These are phyloP conservation scores for Drosophila glabriapex DNA, from an alignment of 2,888 invertebrate genomes.

Conservation along the genomic window DNA sequence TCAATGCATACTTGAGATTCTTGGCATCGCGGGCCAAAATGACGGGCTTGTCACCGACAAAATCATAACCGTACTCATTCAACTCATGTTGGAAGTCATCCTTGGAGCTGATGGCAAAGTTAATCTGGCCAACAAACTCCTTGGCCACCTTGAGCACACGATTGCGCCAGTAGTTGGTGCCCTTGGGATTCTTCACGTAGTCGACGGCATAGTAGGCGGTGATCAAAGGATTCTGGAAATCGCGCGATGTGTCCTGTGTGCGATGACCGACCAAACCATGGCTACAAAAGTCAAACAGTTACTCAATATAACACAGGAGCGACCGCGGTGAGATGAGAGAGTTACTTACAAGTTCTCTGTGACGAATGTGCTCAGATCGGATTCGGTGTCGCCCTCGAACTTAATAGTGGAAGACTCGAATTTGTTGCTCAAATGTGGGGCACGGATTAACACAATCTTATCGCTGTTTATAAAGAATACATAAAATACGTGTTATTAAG, in stretches of 20 bases:
- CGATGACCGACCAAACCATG: constrained; percentile 97
- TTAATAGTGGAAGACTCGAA: constrained; percentile 93
- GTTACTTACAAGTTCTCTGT: constrained; percentile 92
- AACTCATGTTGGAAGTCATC: constrained; percentile 98
- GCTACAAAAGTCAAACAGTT: constrained; percentile 85
- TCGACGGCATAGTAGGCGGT: constrained; percentile 97
- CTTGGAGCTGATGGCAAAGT: constrained; percentile 96
- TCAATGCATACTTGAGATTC: constrained; percentile 95
- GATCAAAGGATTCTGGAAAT: constrained; percentile 95
- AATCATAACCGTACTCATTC: constrained; percentile 96
- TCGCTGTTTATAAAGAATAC: constrained; percentile 87
- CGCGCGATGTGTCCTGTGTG: constrained; percentile 92
- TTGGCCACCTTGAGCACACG: constrained; percentile 93
- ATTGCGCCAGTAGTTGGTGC: constrained; percentile 99
- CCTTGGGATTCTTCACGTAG: constrained; percentile 98
- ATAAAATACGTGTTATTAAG: constrained; percentile 22
- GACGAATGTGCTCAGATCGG: constrained; percentile 93
- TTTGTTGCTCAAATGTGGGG: constrained; percentile 95
- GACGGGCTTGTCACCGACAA: constrained; percentile 94
- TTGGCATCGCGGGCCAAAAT: constrained; percentile 93
- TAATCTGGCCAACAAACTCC: constrained; percentile 86
- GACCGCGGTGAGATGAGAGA: too few species aligned
- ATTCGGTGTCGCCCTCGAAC: constrained; percentile 90
- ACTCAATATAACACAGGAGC: neutral
- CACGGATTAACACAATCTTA: constrained; percentile 94